Conservation (phyloP, 2,888 invertebrate genomes). For the Melanophora roralis region DNA sequence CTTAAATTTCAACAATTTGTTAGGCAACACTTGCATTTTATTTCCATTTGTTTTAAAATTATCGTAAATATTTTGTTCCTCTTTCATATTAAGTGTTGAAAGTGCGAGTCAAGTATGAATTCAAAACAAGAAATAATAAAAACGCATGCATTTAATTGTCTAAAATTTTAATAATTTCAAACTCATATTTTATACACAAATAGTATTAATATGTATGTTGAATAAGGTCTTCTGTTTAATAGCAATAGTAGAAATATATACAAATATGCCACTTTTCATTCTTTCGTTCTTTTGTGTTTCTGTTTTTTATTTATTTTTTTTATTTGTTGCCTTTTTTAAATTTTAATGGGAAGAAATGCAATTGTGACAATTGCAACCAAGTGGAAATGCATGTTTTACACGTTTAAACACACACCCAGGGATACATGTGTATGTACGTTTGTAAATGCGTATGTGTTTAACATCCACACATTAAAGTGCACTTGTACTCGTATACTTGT, state of each 20-base stretch:
- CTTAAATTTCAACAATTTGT: conserved; percentile 66
- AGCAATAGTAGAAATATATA: conserved; percentile 15
- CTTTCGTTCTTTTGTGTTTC: neutral
- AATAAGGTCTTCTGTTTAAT: conserved; percentile 48
- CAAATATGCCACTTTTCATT: neutral
- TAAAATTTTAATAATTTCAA: conserved; percentile 34
- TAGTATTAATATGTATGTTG: neutral
- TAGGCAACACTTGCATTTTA: conserved; percentile 65
- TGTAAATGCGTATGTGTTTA: neutral
- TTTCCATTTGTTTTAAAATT: conserved; percentile 8
- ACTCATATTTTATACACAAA: conserved; percentile 54
- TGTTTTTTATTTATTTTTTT: neutral
- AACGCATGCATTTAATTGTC: conserved; percentile 62
- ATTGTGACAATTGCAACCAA: conserved; percentile 71
- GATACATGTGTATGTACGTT: neutral
- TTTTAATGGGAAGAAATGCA: conserved; percentile 65
- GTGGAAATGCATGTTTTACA: conserved; percentile 68
- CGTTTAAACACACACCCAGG: conserved; percentile 24
- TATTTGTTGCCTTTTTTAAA: neutral
- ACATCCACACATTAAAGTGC: neutral
- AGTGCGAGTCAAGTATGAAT: too few relatives aligned
- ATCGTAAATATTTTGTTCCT: neutral
- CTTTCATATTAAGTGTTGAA: neutral
- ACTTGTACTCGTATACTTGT: neutral
- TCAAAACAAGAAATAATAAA: conserved; percentile 29